Percentiles rank a stretch among this genome's conserved stretches.
Conservation (phyloP, 2,888 invertebrate species). For the Drosophila anomalata region DNA sequence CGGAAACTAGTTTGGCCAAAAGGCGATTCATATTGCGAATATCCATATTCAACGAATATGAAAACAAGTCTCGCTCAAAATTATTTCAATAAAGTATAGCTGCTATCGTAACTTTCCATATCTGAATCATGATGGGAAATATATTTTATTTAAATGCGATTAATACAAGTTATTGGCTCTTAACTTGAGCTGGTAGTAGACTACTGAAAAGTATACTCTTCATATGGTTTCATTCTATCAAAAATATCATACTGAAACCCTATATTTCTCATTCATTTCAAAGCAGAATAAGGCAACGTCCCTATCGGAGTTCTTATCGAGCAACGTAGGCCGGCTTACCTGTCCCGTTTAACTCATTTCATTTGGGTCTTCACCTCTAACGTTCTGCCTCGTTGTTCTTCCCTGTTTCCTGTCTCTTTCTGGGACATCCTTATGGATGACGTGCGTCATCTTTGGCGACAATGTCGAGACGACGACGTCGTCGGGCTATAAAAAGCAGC, state of each 20-base stretch:
- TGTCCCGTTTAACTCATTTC: constrained; percentile 75
- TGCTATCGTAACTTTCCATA: background rate
- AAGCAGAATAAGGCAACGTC: background rate
- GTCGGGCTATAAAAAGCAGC: constrained; percentile 55
- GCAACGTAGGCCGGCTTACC: constrained; percentile 56
- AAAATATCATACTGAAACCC: too few relatives aligned
- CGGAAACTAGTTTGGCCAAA: constrained; percentile 20
- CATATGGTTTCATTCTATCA: too few relatives aligned
- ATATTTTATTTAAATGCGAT: background rate
- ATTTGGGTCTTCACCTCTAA: constrained; percentile 42
- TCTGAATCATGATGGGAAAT: constrained; percentile 5
- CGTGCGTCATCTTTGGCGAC: constrained; percentile 78
- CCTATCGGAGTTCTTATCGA: constrained; percentile 51
- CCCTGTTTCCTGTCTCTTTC: background rate
- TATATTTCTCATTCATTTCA: too few relatives aligned
- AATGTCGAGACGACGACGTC: constrained; percentile 49
- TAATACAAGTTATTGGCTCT: background rate
- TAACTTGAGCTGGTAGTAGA: too few relatives aligned
- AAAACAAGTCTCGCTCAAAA: constrained; percentile 17
- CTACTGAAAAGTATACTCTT: background rate
- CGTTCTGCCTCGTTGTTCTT: constrained; percentile 24
- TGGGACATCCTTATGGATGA: constrained; percentile 26
- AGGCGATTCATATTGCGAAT: constrained; percentile 32
- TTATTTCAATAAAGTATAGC: background rate
- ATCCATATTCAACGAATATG: constrained; percentile 36